Evolutionary conservation across 2,113 vertebrate genomes (phyloP).

Genomic region (Azemiops feae): DNA sequence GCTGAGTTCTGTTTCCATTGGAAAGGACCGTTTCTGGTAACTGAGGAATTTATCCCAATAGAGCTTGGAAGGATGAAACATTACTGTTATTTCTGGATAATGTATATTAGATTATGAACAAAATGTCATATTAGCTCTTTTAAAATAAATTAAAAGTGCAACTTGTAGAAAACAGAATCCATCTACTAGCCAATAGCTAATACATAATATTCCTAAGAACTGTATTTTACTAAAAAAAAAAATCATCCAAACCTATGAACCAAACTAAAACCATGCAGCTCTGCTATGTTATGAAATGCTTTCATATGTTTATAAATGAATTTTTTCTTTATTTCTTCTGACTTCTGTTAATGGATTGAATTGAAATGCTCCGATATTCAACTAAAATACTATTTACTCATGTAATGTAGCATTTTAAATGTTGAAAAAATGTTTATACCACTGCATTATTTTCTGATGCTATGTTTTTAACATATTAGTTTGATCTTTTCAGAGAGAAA

Average conservation of each 20-base stretch:
- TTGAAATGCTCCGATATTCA: neutral
- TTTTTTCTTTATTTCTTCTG: neutral
- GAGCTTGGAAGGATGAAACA: constrained; percentile 67
- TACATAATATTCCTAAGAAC: neutral
- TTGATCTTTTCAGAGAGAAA: neutral
- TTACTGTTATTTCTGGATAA: constrained; percentile 48
- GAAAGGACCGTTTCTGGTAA: constrained; percentile 59
- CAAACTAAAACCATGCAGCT: neutral
- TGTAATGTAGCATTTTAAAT: neutral
- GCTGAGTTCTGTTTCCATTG: constrained; percentile 63
- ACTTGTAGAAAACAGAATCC: neutral
- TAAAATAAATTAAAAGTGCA: neutral
- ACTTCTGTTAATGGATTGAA: neutral
- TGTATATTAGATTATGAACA: neutral
- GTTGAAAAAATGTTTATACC: neutral
- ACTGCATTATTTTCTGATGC: neutral
- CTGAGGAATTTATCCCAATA: constrained; percentile 69
- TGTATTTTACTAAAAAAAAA: neutral
- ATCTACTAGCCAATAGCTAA: neutral
- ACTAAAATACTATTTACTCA: neutral
- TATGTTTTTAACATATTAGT: neutral
- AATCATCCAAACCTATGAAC: neutral
- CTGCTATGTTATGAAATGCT: neutral
- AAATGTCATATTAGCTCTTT: neutral
- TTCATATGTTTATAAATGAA: neutral